Evolutionary conservation across 2,113 vertebrate species (phyloP).

Genomic region (Coturnix japonica): DNA sequence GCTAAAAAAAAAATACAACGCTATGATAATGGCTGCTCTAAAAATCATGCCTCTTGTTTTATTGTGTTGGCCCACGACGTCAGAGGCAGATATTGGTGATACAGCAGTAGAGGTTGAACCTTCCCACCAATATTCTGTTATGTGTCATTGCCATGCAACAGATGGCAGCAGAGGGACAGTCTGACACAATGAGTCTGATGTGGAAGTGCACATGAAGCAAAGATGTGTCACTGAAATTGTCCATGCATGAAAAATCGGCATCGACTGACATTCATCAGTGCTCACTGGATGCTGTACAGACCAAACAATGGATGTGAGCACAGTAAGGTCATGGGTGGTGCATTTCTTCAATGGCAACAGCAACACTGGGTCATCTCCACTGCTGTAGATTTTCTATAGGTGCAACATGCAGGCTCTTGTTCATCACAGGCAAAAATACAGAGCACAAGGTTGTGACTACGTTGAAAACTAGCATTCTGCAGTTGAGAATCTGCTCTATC

Average conservation of each 20-base stretch:
- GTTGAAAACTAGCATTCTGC: too few species aligned
- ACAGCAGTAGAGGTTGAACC: neutral
- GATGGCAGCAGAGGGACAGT: neutral
- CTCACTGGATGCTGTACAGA: too few species aligned
- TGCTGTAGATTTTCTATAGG: neutral
- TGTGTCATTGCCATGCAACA: neutral
- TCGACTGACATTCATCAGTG: too few species aligned
- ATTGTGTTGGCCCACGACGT: neutral
- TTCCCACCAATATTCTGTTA: neutral
- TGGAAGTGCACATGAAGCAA: neutral
- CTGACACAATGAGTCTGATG: neutral
- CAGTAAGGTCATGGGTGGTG: too few species aligned
- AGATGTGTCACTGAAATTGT: neutral
- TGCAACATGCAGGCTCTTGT: neutral
- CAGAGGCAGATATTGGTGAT: neutral
- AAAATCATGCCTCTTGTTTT: too few species aligned
- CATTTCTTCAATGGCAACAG: too few species aligned
- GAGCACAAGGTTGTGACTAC: neutral
- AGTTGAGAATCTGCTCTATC: neutral
- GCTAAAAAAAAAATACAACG: neutral
- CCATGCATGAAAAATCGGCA: neutral
- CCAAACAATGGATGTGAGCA: too few species aligned
- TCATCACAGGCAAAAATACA: neutral
- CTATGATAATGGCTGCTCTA: too few species aligned
- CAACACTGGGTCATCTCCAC: too few species aligned